Evolutionary conservation across 2,888 invertebrate species (phyloP), one percentile per base, ranked within the genome.

Genomic region (Agrochola lota): DNA sequence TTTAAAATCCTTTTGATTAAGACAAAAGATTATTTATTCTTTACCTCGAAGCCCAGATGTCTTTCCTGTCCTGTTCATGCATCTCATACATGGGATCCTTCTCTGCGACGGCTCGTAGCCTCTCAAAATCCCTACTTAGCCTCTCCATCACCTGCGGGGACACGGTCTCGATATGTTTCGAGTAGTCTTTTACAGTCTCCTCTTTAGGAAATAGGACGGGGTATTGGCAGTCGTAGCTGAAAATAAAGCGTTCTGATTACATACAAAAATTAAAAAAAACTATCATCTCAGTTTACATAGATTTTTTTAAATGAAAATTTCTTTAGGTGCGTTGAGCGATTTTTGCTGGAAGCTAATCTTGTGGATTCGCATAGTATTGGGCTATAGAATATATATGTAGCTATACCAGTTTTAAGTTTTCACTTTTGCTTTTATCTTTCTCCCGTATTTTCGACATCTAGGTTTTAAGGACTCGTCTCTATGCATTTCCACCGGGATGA

Each of bases 41-140:
- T 62, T 68, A 90, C 94, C 98, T 97, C 79, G 98, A 97, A 57
- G 97, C 97, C 99, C 99, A 99, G 85, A 99, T 97, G 71, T 98
- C 97, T 91, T 98, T 98, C 87, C 98, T 97, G 90, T 99, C 99
- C 91, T 99, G 99, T 91, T 99, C 99, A 91, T 99, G 98, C 96
- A 99, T 98, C 90, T 98, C 98, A 91, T 98, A 98, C 84, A 98
- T 97, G 57, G 98, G 98, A 93, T 99, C 98, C 87, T 97, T 97
- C 81, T 98, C 98, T 0, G 97, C 97, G 23, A 97, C 95, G 20
- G 95, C 93, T 71, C 97, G 94, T 62, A 98, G 92, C 71, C 95
- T 94, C 74, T 95, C 96, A 5, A 94, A 94, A 83, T 97, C 97
- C n/a, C 95, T 91, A 69, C 95, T 95, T 26, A 97, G 92, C 2